Conservation (phyloP, 2,113 vertebrate genomes). For the Hirundichthys speculiger region DNA sequence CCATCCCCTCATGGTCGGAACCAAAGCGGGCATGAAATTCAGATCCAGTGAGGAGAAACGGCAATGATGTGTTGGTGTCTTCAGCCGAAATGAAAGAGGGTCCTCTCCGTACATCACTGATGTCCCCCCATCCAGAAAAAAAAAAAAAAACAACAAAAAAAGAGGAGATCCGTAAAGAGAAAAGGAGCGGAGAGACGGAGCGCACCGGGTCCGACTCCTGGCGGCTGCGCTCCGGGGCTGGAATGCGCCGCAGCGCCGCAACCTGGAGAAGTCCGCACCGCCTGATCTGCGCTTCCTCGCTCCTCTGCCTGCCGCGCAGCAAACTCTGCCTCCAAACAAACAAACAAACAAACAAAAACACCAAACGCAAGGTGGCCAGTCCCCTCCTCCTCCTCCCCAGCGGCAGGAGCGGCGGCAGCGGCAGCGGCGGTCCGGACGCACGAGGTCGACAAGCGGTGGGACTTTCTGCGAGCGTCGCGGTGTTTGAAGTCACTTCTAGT, state of each 20-base stretch:
- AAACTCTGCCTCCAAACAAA: slow-evolving; percentile 9
- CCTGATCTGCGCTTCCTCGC: background rate
- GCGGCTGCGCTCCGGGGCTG: slow-evolving; percentile 42
- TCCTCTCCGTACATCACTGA: slow-evolving; percentile 42
- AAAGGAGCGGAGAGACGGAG: background rate
- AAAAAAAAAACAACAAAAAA: background rate
- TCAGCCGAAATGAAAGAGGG: slow-evolving; percentile 24
- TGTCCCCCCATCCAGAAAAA: too few relatives aligned
- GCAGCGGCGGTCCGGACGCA: slow-evolving; percentile 13
- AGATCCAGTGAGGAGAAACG: slow-evolving; percentile 22
- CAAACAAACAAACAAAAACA: background rate
- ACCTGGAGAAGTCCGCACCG: slow-evolving; percentile 31
- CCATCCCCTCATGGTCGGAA: slow-evolving; percentile 69
- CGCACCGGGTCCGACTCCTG: slow-evolving; percentile 49
- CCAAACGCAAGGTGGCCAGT: background rate
- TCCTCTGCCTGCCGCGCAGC: background rate
- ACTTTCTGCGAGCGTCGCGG: slow-evolving; percentile 21
- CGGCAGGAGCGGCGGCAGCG: slow-evolving; percentile 23
- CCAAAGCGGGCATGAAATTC: slow-evolving; percentile 43
- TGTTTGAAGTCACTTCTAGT: slow-evolving; percentile 39
- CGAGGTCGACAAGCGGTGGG: slow-evolving; percentile 9
- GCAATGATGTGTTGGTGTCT: background rate
- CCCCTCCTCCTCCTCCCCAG: background rate
- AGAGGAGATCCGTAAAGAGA: background rate
- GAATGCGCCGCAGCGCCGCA: slow-evolving; percentile 48